A percentile compares a stretch with the other conserved stretches of the same genome.
phyloP scores from a whole-genome alignment of 2,797 vertebrate genomes.

The Sebastes nivosus region DNA sequence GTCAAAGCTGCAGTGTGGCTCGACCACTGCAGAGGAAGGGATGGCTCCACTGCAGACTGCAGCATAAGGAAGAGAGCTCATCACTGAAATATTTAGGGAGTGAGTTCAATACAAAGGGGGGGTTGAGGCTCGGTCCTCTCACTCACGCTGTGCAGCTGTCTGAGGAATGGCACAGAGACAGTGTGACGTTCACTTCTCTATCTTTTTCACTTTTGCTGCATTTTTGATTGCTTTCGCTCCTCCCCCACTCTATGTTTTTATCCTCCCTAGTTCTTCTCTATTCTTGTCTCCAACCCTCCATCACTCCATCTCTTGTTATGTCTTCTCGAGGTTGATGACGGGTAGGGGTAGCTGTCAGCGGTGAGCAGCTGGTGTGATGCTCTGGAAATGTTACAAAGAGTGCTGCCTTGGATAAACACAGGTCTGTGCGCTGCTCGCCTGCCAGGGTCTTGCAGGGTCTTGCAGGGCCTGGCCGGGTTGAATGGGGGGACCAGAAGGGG shows the following conservation, averaged over 20 bases:
- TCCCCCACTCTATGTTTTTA: neutral
- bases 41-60: constrained; percentile 74
- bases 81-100: constrained; percentile 84
- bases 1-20: constrained; percentile 75
- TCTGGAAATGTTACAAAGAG: constrained; percentile 51
- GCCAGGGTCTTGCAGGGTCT: constrained; percentile 57
- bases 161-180: constrained; percentile 28
- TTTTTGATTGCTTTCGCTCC: neutral
- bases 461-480: constrained; percentile 44
- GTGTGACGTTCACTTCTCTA: constrained; percentile 2
- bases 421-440: constrained; percentile 44
- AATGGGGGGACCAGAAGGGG: constrained; percentile 10
- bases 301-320: constrained; percentile 36
- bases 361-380: constrained; percentile 67
- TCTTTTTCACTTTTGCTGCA: constrained; percentile 17
- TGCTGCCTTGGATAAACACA: constrained; percentile 55
- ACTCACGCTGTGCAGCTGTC: constrained; percentile 63
- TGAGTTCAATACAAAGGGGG: constrained; percentile 71
- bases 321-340: constrained; percentile 56
- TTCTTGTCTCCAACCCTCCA: constrained; percentile 9
- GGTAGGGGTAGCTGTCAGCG: constrained; percentile 59
- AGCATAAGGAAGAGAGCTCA: constrained; percentile 71
- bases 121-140: constrained; percentile 61
- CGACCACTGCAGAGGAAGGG: constrained; percentile 71
- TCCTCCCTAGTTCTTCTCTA: neutral